A percentile compares a stretch with the other conserved stretches of the same genome.
These are phyloP conservation scores for Orchesellides sinensis DNA, from an alignment of 2,888 invertebrate species.

Conservation along the genomic window DNA sequence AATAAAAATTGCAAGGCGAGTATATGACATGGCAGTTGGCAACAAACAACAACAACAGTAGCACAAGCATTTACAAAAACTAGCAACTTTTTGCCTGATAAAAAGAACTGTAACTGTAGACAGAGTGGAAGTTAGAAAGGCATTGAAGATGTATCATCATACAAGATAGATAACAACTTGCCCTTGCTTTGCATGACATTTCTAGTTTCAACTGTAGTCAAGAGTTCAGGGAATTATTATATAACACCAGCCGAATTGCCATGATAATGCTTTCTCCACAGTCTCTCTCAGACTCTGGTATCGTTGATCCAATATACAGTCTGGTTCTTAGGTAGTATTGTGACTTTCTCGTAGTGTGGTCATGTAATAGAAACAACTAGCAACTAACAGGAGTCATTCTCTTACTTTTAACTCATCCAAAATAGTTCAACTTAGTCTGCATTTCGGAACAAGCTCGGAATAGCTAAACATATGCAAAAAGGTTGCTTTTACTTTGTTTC, in stretches of 20 bases:
- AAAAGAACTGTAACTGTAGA: conserved; percentile 5
- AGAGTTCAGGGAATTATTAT: conserved; percentile 14
- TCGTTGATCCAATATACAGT: conserved; percentile 15
- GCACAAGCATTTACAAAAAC: background rate
- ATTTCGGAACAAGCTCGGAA: conserved; percentile 54
- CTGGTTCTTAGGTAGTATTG: conserved; percentile 9
- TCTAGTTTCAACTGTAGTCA: conserved; percentile 3
- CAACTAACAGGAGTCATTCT: conserved; percentile 48
- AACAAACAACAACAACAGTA: conserved; percentile 7
- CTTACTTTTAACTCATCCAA: conserved; percentile 56
- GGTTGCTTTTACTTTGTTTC: background rate
- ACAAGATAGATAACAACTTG: background rate
- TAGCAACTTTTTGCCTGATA: conserved; percentile 1
- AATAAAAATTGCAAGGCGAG: conserved; percentile 52
- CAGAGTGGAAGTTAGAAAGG: background rate
- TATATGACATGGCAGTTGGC: background rate
- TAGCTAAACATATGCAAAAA: conserved; percentile 55
- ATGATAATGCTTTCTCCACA: conserved; percentile 23
- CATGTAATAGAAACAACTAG: conserved; percentile 59
- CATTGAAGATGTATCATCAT: background rate
- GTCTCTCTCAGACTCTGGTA: background rate
- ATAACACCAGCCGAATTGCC: conserved; percentile 24
- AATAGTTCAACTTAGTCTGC: conserved; percentile 60
- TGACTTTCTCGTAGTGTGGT: conserved; percentile 16
- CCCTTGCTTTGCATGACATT: conserved; percentile 1